phyloP scores from a whole-genome alignment of 2,888 invertebrate genomes.

The Drosophila kokeensis region DNA sequence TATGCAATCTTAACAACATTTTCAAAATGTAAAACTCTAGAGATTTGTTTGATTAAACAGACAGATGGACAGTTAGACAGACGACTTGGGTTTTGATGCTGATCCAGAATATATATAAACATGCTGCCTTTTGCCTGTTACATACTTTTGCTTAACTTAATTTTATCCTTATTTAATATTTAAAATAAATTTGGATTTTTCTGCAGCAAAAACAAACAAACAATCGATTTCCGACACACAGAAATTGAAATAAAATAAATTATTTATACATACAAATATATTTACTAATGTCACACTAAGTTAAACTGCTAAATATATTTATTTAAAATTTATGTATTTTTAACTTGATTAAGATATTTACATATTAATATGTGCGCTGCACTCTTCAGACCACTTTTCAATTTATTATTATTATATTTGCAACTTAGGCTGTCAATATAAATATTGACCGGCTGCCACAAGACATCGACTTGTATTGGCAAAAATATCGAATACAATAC shows the following conservation, averaged over 20 bases:
- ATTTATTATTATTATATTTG: not conserved
- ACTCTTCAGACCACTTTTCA: not conserved
- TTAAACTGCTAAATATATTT: not conserved
- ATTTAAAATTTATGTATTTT: not conserved
- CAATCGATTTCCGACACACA: not conserved
- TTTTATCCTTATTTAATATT: rapidly evolving
- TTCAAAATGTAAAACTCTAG: rapidly evolving
- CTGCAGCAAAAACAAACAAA: not conserved
- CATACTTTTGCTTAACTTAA: not conserved
- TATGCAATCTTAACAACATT: not conserved
- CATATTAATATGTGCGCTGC: not conserved
- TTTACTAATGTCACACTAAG: not conserved
- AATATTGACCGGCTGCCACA: not conserved
- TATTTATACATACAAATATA: not conserved
- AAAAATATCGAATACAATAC: slow-evolving; percentile 12
- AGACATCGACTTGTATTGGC: slow-evolving; percentile 14
- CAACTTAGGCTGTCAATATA: not conserved
- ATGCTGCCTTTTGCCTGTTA: not conserved
- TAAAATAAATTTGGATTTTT: not conserved
- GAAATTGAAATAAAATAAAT: not conserved
- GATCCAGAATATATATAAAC: not conserved
- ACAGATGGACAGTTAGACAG: no score
- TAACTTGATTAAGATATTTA: not conserved
- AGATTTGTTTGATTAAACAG: no score
- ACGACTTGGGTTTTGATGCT: not conserved